phyloP scores from a whole-genome alignment of 2,113 vertebrate species.

The Grammomys dolichurus region DNA sequence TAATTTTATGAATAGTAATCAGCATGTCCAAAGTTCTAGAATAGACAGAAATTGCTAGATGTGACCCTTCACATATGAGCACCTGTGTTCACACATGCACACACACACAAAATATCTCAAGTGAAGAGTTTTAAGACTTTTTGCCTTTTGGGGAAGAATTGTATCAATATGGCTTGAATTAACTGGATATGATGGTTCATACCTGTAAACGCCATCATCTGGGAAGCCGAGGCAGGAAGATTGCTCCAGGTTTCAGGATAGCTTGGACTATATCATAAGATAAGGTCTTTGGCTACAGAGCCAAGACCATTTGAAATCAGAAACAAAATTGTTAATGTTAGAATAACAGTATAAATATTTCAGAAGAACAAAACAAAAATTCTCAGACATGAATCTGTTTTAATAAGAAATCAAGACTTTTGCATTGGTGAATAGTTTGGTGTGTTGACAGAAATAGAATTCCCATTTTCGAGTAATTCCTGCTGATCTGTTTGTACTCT shows the following conservation, averaged over 20 bases:
- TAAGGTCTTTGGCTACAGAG: neutral
- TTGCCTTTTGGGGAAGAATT: neutral
- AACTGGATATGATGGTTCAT: neutral
- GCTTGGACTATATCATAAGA: neutral
- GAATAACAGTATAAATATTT: neutral
- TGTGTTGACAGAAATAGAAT: neutral
- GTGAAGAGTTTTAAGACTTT: neutral
- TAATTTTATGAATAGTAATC: neutral
- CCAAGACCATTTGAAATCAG: neutral
- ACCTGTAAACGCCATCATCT: neutral
- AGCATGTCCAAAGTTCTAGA: neutral
- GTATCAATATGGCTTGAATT: neutral
- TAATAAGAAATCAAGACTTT: slow-evolving; percentile 18
- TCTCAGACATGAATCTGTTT: slow-evolving; percentile 35
- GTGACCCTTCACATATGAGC: neutral
- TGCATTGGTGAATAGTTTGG: slow-evolving; percentile 24
- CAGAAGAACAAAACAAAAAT: neutral
- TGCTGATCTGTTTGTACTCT: slow-evolving; percentile 1
- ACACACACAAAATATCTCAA: neutral
- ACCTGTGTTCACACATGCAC: neutral
- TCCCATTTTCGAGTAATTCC: neutral
- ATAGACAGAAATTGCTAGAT: neutral
- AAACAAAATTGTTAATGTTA: slow-evolving; percentile 7
- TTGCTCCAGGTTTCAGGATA: neutral
- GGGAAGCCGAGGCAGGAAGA: neutral